Percentiles rank a stretch among this genome's conserved stretches.
These are phyloP conservation scores for Drosophila mayri DNA, from an alignment of 1,140 invertebrate species.

Conservation along the genomic window DNA sequence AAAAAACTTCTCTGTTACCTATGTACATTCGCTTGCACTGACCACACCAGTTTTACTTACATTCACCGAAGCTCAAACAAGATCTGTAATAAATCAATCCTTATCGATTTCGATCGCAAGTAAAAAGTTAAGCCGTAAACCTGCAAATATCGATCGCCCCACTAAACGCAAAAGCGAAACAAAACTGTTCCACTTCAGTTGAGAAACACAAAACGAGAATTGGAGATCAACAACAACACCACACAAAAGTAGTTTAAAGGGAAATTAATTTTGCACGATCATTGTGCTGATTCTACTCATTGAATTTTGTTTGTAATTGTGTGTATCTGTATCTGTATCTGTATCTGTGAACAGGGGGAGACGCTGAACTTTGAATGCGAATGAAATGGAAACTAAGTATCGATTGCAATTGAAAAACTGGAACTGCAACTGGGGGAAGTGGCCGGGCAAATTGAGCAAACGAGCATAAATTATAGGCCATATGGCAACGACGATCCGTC, in stretches of 20 bases:
- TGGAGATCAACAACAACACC: constrained; percentile 35
- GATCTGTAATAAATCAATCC: constrained; percentile 44
- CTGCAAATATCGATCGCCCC: constrained; percentile 36
- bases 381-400: constrained; percentile 73
- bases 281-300: constrained; percentile 72
- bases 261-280: constrained; percentile 72
- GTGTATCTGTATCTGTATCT: constrained; percentile 13
- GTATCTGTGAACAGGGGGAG: constrained; percentile 22
- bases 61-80: constrained; percentile 9
- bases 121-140: constrained; percentile 18
- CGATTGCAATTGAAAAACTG: constrained; percentile 64
- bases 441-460: constrained; percentile 55
- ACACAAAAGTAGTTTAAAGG: constrained; percentile 49
- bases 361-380: constrained; percentile 51
- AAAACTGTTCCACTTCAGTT: constrained; percentile 71
- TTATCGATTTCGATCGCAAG: constrained; percentile 36
- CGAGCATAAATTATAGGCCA: constrained; percentile 49
- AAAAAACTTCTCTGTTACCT: neutral
- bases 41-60: neutral
- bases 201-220: constrained; percentile 38
- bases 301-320: constrained; percentile 49
- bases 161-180: constrained; percentile 44
- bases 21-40: neutral
- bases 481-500: constrained; percentile 41
- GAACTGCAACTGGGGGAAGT: constrained; percentile 38